These are phyloP conservation scores for Abscondita cerata DNA, from an alignment of 2,888 invertebrate genomes.

Conservation along the genomic window DNA sequence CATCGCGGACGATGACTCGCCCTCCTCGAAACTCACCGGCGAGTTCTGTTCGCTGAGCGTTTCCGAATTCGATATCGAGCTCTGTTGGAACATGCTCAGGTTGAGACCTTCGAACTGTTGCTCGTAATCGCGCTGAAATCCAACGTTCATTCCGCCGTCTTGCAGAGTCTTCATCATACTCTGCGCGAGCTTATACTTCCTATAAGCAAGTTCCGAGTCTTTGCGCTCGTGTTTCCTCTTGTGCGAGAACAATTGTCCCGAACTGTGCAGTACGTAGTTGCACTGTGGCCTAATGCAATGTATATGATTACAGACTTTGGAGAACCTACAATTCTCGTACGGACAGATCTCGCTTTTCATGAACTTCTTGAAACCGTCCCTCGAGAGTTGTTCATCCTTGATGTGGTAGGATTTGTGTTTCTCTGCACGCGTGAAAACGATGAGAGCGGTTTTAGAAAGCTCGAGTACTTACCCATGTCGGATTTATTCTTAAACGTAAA, in stretches of 20 bases:
- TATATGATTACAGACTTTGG: conserved; percentile 95
- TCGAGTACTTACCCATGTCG: conserved; percentile 88
- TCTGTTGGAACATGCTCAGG: conserved; percentile 51
- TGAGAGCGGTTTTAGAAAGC: too few species aligned
- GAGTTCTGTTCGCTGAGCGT: conserved; percentile 64
- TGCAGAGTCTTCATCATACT: conserved; percentile 67
- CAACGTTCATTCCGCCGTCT: conserved; percentile 62
- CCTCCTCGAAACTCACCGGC: conserved; percentile 60
- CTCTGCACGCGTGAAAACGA: conserved; percentile 66
- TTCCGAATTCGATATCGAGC: conserved; percentile 59
- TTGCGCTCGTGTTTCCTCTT: conserved; percentile 96
- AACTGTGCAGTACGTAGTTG: conserved; percentile 95
- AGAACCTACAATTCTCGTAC: conserved; percentile 91
- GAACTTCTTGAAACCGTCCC: conserved; percentile 98
- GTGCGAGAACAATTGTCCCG: conserved; percentile 95
- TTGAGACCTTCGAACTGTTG: conserved; percentile 55
- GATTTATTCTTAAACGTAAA: conserved; percentile 99
- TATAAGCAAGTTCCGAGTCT: conserved; percentile 88
- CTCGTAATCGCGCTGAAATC: conserved; percentile 56
- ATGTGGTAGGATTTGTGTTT: conserved; percentile 99
- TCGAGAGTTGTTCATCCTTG: conserved; percentile 93
- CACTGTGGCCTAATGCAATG: conserved; percentile 97
- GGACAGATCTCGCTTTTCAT: conserved; percentile 96
- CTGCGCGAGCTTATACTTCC: conserved; percentile 72
- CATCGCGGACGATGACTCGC: conserved; percentile 55